Base-by-base conservation (phyloP, 2,113 vertebrate species). In the Phaethornis superciliosus region DNA sequence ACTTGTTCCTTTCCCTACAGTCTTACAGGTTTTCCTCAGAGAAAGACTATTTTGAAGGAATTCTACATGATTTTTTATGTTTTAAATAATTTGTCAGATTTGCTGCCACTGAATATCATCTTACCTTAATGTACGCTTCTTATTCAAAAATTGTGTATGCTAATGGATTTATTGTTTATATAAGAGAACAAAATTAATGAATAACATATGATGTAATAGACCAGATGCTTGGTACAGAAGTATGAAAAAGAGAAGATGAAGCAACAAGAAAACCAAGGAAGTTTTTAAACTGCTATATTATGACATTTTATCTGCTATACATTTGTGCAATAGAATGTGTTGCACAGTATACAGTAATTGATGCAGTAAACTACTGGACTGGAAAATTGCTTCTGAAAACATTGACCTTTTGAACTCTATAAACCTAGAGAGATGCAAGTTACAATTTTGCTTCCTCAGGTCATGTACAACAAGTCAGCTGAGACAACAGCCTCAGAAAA, bases 331-430 rank as follows among this genome's bases (percentile, higher is more conserved):
- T 10, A 85, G 56, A 63, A 65, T 33, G 59, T 49, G 30, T 35
- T 65, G 54, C 77, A 88, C 74, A 71, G 51, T 9, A n/a, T 20
- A n/a, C 33, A 67, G 52, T 64, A 88, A 88, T 62, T 88, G 94
- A 90, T 76, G 75, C 15, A 8, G 69, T 79, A 71, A 94, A 75
- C 72, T 75, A 26, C 11, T 90, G 72, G 79, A 51, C 85, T 95
- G 69, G 91, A 96, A 96, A 97, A 96, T 76, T 91, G 95, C 72
- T 93, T 93, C 37, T 91, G 90, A 90, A 95, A 90, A 95, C 76
- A 81, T 90, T 80, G 90, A 91, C 82, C 56, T 90, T 84, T 49
- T 47, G 72, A 95, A 83, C 80, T 76, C 88, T 60, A 72, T 83
- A 93, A 93, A 78, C 30, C 44, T 71, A 78, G n/a, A 47, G 72